Base-by-base conservation (phyloP, 2,888 invertebrate genomes). In the Tigriopus californicus region DNA sequence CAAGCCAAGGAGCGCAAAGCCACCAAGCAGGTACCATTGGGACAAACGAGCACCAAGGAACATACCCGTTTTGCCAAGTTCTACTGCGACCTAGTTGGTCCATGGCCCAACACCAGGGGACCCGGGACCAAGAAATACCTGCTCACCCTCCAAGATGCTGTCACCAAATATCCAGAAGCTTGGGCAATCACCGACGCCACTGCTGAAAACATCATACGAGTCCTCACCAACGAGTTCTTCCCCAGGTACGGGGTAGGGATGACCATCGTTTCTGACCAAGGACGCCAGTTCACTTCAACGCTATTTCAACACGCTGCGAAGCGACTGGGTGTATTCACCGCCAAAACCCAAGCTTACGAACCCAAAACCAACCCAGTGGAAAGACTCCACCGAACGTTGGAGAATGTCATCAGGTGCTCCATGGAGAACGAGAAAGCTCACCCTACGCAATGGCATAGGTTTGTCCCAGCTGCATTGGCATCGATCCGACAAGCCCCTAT, bases 161-260 rank as follows among this genome's bases (percentile, higher is more conserved):
- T 4, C 13, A 52, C 52, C 5, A 52, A 52, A 20, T 22, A 20
- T 13, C 52, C 22, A 2, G 52, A 52, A 52, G 52, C 22, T 13
- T 52, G 15, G 25, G 20, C 52, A 6, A 33, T 52, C 25, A 52
- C 24, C 1, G 52, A 52, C 13, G 25, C 52, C 11, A 52, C 52
- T 1, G 22, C 33, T 4, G 52, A 52, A 13, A 5, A 52, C 24
- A 52, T 52, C 1, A 4, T 24, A 13, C 24, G 33, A 11, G 33
- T 52, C 24, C 25, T 52, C 1, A 10, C 33, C 4, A 5, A 20
- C 2, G 52, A 52, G 15, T 52, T 52, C 52, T 18, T 52, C 25
- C 52, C 52, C 11, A 52, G 52, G 2, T 52, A 52, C 22, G 52
- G 52, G 2, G n/a, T n/a, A 1, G 52, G 52, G 12, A 52, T 52